Percentiles rank a stretch among this genome's conserved stretches.
phyloP scores from a whole-genome alignment of 2,113 vertebrate genomes.

The Motacilla alba region DNA sequence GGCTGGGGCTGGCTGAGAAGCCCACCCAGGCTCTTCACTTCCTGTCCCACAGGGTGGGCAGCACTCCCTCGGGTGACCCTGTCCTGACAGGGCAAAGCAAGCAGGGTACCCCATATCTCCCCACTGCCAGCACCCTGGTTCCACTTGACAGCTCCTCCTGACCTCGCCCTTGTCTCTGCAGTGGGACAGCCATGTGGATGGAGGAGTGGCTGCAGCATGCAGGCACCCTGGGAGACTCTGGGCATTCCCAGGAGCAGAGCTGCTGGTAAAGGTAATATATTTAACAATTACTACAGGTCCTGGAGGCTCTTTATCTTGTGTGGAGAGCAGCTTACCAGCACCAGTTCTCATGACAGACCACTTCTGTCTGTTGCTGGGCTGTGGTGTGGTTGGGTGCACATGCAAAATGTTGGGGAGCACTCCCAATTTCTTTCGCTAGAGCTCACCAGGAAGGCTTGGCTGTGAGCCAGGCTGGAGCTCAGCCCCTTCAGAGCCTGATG shows the following conservation, averaged over 20 bases:
- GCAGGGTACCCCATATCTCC: background rate
- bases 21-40: background rate
- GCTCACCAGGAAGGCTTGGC: background rate
- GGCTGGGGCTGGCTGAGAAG: background rate
- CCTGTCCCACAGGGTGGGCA: accelerated
- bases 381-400: background rate
- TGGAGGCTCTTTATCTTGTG: background rate
- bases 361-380: background rate
- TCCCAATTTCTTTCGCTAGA: background rate
- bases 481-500: background rate
- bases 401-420: background rate
- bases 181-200: accelerated
- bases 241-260: background rate
- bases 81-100: accelerated
- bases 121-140: background rate
- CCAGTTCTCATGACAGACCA: accelerated
- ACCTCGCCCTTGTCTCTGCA: accelerated
- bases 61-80: background rate
- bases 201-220: background rate
- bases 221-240: background rate
- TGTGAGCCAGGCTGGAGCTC: background rate
- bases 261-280: background rate
- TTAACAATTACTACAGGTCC: background rate
- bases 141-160: background rate
- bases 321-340: background rate